Base-by-base conservation (phyloP, 1,140 invertebrate species). In the Brachystomella parvula region DNA sequence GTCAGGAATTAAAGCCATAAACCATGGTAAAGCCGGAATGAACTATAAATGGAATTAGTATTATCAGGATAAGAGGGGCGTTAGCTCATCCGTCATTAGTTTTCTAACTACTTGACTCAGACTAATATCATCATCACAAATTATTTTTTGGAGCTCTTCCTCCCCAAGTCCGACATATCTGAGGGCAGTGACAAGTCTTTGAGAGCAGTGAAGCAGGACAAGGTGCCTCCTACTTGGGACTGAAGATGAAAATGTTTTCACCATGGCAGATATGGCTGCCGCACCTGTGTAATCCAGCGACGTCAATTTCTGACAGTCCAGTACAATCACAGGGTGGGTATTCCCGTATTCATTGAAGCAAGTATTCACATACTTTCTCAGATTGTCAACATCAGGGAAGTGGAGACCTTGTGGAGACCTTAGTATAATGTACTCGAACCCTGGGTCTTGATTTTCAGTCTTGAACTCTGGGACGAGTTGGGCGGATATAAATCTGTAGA, bases 381-480 rank as follows among this genome's bases (percentile, higher is more conserved):
- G 85, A 76, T 90, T 91, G 73, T 94, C 91, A 17, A 92, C 86
- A 3, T 89, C 87, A 0, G 91, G 90, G 76, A 93, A 95, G 73
- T 90, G 89, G 0, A 94, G 77, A 68, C 90, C 67, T 90, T 65
- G 90, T 88, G 61, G 86, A 86, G 0, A 89, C 1, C 86, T 87
- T 29, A 94, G 83, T 29, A 89, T 71, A 0, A 92, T 76, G 76
- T 90, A 91, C 62, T 86, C 85, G 21, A 83, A 78, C 9, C 86
- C 87, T 17, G 83, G 82, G 17, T 32, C 28, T 26, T 78, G n/a
- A 15, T 31, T 19, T 26, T 60, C 53, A 9, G 6, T 32, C 26
- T 33, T 32, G 1, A 65, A 29, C 60, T 64, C 56, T 19, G 26
- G 17, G 2, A 6, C 35, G 2, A 68, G 3, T 33, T 47, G 3